A percentile compares a stretch with the other conserved stretches of the same genome.
Evolutionary conservation across 1,140 invertebrate genomes (phyloP).

Genomic region (Drosophila pruinosa): DNA sequence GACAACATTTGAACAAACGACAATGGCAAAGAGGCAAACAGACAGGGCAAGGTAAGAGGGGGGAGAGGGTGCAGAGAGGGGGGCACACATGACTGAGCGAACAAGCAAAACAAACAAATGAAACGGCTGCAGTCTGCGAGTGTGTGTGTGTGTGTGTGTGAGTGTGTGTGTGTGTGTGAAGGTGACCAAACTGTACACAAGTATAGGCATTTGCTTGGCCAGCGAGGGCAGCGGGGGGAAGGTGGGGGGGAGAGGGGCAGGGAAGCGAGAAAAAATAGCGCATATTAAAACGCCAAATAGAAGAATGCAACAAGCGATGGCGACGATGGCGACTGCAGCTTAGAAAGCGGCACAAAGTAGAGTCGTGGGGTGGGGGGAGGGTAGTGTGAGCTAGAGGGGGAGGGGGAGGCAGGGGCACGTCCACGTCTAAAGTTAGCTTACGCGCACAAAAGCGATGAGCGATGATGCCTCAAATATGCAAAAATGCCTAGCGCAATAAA

Average conservation of each 20-base stretch:
- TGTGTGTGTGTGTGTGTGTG: background rate
- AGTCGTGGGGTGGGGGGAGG: no score
- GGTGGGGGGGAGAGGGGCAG: background rate
- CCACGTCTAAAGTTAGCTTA: conserved; percentile 73
- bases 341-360: conserved; percentile 55
- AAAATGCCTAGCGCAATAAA: conserved; percentile 80
- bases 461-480: conserved; percentile 81
- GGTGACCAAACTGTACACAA: conserved; percentile 63
- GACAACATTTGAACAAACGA: conserved; percentile 54
- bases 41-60: conserved; percentile 39
- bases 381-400: no score
- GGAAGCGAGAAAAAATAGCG: conserved; percentile 66
- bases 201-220: conserved; percentile 23
- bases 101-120: conserved; percentile 77
- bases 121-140: conserved; percentile 39
- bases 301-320: conserved; percentile 58
- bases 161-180: conserved; percentile 27
- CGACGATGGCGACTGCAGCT: conserved; percentile 53
- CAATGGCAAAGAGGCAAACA: conserved; percentile 58
- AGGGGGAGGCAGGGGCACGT: conserved; percentile 8
- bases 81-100: conserved; percentile 70
- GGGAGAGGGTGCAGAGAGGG: background rate
- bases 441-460: conserved; percentile 79
- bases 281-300: conserved; percentile 79
- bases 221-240: background rate